A percentile compares a stretch with the other conserved stretches of the same genome.
phyloP scores from a whole-genome alignment of 1,140 invertebrate species.

The Pararge aegeria region DNA sequence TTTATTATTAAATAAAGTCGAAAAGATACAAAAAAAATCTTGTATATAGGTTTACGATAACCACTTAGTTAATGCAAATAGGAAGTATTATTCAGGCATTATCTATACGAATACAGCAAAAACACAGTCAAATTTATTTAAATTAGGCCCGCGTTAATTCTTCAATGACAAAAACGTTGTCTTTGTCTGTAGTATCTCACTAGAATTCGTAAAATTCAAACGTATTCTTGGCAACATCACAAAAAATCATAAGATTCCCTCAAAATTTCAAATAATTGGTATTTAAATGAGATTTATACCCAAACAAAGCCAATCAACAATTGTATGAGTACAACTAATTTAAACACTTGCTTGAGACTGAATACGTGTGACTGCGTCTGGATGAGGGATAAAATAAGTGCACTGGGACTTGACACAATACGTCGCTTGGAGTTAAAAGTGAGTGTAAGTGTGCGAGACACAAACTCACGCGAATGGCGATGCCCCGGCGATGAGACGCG shows the following conservation, averaged over 20 bases:
- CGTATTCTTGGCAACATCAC: not conserved
- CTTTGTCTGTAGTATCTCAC: not conserved
- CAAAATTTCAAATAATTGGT: no score
- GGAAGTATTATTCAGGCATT: not conserved
- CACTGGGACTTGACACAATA: conserved; percentile 36
- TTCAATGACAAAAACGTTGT: not conserved
- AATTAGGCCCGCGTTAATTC: not conserved
- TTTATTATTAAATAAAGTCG: no score
- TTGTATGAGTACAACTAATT: not conserved
- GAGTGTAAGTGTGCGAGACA: conserved; percentile 53
- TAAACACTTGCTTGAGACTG: not conserved
- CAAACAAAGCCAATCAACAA: no score
- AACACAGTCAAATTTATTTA: not conserved
- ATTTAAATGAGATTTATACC: not conserved
- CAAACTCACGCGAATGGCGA: conserved; percentile 32
- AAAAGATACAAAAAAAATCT: not conserved
- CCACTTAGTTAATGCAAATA: not conserved
- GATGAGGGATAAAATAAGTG: conserved; percentile 13
- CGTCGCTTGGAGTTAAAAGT: conserved; percentile 60
- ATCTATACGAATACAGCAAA: not conserved
- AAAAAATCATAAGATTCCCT: no score
- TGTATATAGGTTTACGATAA: not conserved
- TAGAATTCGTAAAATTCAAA: not conserved
- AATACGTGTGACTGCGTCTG: not conserved
- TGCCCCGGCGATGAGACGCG: conserved; percentile 59